phyloP scores from a whole-genome alignment of 2,888 invertebrate genomes.

The Thalpophila matura region DNA sequence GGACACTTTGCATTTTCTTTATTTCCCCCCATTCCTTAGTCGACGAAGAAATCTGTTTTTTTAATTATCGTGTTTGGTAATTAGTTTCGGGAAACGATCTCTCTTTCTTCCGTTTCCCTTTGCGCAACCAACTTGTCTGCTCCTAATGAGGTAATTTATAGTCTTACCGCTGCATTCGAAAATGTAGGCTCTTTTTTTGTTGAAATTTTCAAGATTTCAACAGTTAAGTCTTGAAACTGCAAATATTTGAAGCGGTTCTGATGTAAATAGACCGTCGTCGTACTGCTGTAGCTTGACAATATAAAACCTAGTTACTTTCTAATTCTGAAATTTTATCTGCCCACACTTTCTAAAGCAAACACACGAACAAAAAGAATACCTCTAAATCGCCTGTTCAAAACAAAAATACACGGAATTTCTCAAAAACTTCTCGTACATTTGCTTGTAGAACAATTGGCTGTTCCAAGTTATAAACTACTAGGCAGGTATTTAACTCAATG shows the following conservation, averaged over 20 bases:
- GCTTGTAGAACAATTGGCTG: background rate
- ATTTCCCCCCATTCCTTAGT: slow-evolving; percentile 82
- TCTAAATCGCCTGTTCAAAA: background rate
- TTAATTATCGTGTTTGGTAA: slow-evolving; percentile 91
- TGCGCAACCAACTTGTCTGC: slow-evolving; percentile 85
- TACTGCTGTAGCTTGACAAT: no score
- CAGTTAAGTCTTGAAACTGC: slow-evolving; percentile 22
- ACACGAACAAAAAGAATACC: no score
- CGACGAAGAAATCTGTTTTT: slow-evolving; percentile 87
- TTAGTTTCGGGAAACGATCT: slow-evolving; percentile 89
- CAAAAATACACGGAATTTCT: background rate
- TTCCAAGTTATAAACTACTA: slow-evolving; percentile 24
- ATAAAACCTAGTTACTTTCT: no score
- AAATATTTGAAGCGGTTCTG: slow-evolving; percentile 8
- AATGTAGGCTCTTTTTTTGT: slow-evolving; percentile 50
- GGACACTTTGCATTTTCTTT: slow-evolving; percentile 90
- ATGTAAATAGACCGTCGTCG: background rate
- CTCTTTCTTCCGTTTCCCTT: slow-evolving; percentile 83
- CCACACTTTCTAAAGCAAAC: no score
- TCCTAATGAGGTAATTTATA: slow-evolving; percentile 88
- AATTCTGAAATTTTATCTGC: no score
- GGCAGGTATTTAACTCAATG: slow-evolving; percentile 4
- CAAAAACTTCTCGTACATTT: background rate
- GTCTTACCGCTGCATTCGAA: slow-evolving; percentile 68
- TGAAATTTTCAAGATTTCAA: slow-evolving; percentile 52